phyloP scores from a whole-genome alignment of 2,113 vertebrate genomes.

The Brachyistius frenatus region DNA sequence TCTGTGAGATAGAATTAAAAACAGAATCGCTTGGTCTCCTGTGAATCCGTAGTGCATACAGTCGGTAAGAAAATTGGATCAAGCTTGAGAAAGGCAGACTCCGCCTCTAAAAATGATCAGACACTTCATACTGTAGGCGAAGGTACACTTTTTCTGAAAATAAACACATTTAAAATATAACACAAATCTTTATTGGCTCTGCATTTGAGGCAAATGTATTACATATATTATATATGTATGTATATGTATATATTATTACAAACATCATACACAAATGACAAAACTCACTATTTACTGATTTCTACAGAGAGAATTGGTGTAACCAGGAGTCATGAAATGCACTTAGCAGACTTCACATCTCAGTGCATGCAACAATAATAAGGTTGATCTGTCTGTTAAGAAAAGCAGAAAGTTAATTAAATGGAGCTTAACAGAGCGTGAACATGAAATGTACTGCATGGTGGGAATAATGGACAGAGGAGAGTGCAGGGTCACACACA shows the following conservation, averaged over 20 bases:
- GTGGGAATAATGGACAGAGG: background rate
- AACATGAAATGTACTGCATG: background rate
- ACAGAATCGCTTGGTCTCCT: background rate
- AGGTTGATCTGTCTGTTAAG: conserved; percentile 6
- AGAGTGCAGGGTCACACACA: background rate
- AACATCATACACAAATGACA: no score
- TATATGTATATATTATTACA: no score
- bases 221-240: no score
- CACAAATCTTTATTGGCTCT: no score
- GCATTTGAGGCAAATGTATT: no score
- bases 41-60: background rate
- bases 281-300: no score
- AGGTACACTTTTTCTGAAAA: no score
- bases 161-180: no score
- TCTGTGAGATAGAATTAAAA: background rate
- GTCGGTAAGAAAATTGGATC: no score
- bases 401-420: conserved; percentile 19
- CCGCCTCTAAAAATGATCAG: background rate
- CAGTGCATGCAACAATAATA: background rate
- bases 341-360: background rate
- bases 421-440: conserved; percentile 27
- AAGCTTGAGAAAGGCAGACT: background rate
- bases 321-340: no score
- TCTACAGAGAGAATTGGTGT: no score
- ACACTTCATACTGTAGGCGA: no score